These are phyloP conservation scores for Diadumene lineata DNA, from an alignment of 92 coral and sea anemone genomes.

Conservation along the genomic window DNA sequence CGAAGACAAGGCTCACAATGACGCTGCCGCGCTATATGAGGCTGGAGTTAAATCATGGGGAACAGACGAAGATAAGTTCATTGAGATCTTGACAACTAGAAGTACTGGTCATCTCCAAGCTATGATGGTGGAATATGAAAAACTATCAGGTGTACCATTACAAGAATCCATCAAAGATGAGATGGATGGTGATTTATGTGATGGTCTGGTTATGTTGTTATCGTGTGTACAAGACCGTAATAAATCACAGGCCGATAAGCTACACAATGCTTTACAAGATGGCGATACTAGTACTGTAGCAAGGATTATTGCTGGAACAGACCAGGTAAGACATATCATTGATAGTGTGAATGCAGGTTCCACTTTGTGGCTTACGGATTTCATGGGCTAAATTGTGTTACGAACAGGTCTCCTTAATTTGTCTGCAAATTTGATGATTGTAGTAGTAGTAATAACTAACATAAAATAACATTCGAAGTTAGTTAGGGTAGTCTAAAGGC, in stretches of 20 bases:
- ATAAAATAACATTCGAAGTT: not conserved
- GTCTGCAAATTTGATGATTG: not conserved
- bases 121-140: slow-evolving; percentile 63
- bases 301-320: slow-evolving; percentile 52
- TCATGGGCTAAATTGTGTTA: too few relatives aligned
- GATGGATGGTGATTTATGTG: slow-evolving; percentile 67
- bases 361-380: too few relatives aligned
- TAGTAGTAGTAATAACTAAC: not conserved
- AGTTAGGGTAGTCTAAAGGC: not conserved
- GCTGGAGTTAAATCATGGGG: slow-evolving; percentile 91
- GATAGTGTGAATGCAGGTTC: too few relatives aligned
- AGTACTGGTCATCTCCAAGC: slow-evolving; percentile 67
- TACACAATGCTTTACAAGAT: slow-evolving; percentile 41
- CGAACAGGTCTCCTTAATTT: too few relatives aligned
- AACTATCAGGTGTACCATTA: slow-evolving; percentile 43
- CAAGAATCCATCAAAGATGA: slow-evolving; percentile 32
- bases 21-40: slow-evolving; percentile 62
- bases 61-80: slow-evolving; percentile 73
- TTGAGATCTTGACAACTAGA: slow-evolving; percentile 57
- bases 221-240: slow-evolving; percentile 51
- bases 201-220: slow-evolving; percentile 71
- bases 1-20: slow-evolving; percentile 50
- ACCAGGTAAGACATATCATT: too few relatives aligned
- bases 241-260: slow-evolving; percentile 50
- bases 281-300: slow-evolving; percentile 55